Conservation (phyloP, 2,888 invertebrate genomes). For the Pycnomerus fuliginosus region DNA sequence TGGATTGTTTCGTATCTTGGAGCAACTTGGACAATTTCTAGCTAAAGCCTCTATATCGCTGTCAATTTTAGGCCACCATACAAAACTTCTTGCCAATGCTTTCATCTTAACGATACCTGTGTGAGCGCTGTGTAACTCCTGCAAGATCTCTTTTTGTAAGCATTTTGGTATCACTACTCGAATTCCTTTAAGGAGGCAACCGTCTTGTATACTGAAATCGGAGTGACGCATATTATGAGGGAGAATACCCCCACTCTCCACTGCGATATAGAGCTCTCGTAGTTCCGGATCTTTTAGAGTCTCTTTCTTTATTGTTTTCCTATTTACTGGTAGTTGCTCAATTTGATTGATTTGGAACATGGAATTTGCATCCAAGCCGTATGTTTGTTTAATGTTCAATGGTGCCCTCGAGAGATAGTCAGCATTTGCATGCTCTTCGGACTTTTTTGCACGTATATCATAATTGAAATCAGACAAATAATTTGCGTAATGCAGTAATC, state of each 20-base stretch:
- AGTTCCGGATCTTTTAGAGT: conserved; percentile 4
- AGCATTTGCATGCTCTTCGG: conserved; percentile 9
- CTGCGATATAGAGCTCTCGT: conserved; percentile 1
- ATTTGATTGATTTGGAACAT: conserved; percentile 7
- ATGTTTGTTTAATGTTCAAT: neutral
- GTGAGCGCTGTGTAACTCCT: conserved; percentile 2
- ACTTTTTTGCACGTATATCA: conserved; percentile 2
- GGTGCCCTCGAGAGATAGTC: conserved; percentile 18
- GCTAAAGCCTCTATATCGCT: conserved; percentile 29
- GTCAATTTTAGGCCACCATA: conserved; percentile 32
- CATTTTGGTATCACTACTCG: conserved; percentile 2
- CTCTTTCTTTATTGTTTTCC: conserved; percentile 1
- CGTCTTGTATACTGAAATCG: conserved; percentile 1
- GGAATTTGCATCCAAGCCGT: too few relatives aligned
- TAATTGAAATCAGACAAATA: conserved; percentile 15
- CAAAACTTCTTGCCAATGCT: conserved; percentile 25
- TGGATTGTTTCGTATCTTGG: conserved; percentile 20
- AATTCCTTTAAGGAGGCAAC: conserved; percentile 1
- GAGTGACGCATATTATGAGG: neutral
- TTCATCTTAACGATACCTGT: conserved; percentile 30
- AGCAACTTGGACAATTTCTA: conserved; percentile 23
- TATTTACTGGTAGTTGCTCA: conserved; percentile 1
- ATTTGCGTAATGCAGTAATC: conserved; percentile 26
- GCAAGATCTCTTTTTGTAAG: neutral
- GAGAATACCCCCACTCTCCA: neutral